These are phyloP conservation scores for Drosophila greeni DNA, from an alignment of 2,888 invertebrate genomes.

Conservation along the genomic window DNA sequence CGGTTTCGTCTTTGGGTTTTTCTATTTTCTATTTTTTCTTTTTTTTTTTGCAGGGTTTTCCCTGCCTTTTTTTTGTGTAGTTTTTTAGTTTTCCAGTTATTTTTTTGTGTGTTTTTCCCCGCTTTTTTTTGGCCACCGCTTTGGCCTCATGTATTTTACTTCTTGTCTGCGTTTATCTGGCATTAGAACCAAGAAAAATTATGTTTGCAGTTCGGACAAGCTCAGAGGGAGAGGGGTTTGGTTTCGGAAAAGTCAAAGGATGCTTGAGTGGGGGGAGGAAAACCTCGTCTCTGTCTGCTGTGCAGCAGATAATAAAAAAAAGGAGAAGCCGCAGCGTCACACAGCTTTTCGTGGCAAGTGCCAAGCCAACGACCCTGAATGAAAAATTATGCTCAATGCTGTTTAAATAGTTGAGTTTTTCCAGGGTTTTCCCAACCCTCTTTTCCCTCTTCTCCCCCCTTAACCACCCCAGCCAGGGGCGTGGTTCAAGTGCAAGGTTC, in stretches of 20 bases:
- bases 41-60: background rate
- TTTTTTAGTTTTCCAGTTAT: slow-evolving; percentile 11
- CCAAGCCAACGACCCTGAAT: slow-evolving; percentile 55
- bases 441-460: background rate
- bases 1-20: slow-evolving; percentile 29
- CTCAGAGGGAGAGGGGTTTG: background rate
- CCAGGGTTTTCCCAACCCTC: no score
- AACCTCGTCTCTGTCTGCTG: slow-evolving; percentile 23
- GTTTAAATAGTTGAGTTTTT: slow-evolving; percentile 36
- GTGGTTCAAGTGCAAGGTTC: slow-evolving; percentile 45
- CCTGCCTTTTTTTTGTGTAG: background rate
- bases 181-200: slow-evolving; percentile 64
- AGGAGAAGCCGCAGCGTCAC: slow-evolving; percentile 37
- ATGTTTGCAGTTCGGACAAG: slow-evolving; percentile 53
- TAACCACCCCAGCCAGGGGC: background rate
- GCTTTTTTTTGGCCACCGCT: slow-evolving; percentile 41
- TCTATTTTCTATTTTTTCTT: slow-evolving; percentile 1
- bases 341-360: slow-evolving; percentile 5
- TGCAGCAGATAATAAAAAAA: slow-evolving; percentile 43
- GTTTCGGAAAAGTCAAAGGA: background rate
- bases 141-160: slow-evolving; percentile 46
- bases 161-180: slow-evolving; percentile 64
- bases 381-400: slow-evolving; percentile 53
- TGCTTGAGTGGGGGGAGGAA: background rate
- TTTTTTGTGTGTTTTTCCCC: slow-evolving; percentile 12